phyloP scores from a whole-genome alignment of 2,797 vertebrate species.

The Halcyon chelicuti region DNA sequence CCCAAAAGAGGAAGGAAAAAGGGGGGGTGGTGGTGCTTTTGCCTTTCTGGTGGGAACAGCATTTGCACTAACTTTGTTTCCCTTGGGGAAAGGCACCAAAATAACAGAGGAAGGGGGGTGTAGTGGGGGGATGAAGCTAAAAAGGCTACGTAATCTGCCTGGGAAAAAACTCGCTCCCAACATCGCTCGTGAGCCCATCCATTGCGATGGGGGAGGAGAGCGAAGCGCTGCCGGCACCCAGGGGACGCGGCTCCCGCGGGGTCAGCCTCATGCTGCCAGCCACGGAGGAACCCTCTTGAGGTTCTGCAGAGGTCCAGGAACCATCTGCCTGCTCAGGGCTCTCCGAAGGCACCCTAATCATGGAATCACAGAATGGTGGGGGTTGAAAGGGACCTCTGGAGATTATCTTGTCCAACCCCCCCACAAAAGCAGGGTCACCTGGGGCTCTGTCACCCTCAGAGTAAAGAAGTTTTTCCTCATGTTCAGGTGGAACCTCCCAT shows the following conservation, averaged over 20 bases:
- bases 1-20: conserved; percentile 64
- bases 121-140: conserved; percentile 11
- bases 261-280: rapidly evolving
- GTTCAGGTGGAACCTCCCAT: too few relatives aligned
- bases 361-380: too few relatives aligned
- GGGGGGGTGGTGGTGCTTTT: conserved; percentile 30
- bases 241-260: rapidly evolving
- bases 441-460: too few relatives aligned
- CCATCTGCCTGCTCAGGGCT: rapidly evolving
- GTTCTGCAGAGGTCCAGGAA: not conserved
- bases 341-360: rapidly evolving
- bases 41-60: conserved; percentile 74
- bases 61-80: conserved; percentile 28
- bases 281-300: rapidly evolving
- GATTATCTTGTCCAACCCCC: too few relatives aligned
- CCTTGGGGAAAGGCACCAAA: conserved; percentile 76
- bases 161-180: conserved; percentile 56
- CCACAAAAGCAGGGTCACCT: too few relatives aligned
- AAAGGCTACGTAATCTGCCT: conserved; percentile 65
- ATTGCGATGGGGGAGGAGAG: not conserved
- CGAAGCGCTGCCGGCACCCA: rapidly evolving
- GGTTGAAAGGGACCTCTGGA: too few relatives aligned
- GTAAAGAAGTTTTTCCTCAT: too few relatives aligned
- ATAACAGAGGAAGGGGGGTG: conserved; percentile 73
- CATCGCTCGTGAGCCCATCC: not conserved